These are phyloP conservation scores for Gila robusta DNA, from an alignment of 2,797 vertebrate genomes.

Conservation along the genomic window DNA sequence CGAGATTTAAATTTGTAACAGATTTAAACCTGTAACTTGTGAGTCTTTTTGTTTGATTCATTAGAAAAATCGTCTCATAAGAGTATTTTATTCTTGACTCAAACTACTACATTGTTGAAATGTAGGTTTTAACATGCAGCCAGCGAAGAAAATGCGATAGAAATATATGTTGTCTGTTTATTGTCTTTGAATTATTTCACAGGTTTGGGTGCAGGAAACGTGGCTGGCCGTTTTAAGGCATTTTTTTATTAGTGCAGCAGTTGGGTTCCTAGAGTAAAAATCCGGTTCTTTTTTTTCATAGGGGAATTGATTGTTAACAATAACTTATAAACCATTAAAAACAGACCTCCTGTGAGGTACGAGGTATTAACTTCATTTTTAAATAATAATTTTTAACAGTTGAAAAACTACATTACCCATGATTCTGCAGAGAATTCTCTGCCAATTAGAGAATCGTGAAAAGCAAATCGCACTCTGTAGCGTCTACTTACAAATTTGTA, in stretches of 20 bases:
- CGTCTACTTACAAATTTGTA: background rate
- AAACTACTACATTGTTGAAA: background rate
- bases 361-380: background rate
- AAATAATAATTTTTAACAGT: background rate
- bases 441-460: background rate
- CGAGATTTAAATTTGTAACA: background rate
- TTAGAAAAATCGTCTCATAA: background rate
- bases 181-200: background rate
- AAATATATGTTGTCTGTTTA: background rate
- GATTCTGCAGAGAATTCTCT: background rate
- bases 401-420: background rate
- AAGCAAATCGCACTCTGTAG: background rate
- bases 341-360: background rate
- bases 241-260: background rate
- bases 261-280: background rate
- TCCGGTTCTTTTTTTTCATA: background rate
- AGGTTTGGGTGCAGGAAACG: background rate
- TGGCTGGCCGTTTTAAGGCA: background rate
- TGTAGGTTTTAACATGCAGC: background rate
- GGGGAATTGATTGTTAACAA: background rate
- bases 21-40: background rate
- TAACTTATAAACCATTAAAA: background rate
- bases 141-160: background rate
- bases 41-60: background rate
- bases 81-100: background rate